Evolutionary conservation across 2,113 vertebrate genomes (phyloP).

Genomic region (Saguinus imperator): DNA sequence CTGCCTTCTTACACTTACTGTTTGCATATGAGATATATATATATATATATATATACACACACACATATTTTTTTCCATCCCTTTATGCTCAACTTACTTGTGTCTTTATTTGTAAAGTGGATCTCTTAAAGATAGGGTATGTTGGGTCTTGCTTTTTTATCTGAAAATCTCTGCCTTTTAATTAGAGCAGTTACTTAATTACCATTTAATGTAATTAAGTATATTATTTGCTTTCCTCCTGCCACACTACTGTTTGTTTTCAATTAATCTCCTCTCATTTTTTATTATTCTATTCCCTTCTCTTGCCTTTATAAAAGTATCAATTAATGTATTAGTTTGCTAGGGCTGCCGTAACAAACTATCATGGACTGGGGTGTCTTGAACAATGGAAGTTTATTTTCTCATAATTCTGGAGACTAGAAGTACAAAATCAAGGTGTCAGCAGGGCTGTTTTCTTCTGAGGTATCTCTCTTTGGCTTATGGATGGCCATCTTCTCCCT

Average conservation of each 20-base stretch:
- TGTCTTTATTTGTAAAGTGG: not conserved
- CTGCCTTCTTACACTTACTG: not conserved
- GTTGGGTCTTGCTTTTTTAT: not conserved
- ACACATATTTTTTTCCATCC: not conserved
- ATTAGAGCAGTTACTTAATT: not conserved
- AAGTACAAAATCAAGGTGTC: not conserved
- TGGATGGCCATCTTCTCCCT: not conserved
- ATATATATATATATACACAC: not conserved
- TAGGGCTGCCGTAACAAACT: not conserved
- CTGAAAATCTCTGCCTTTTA: not conserved
- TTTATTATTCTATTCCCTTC: not conserved
- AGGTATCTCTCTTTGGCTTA: not conserved
- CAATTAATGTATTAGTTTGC: not conserved
- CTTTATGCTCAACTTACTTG: not conserved
- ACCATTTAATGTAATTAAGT: not conserved
- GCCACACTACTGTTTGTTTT: not conserved
- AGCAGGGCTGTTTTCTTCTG: not conserved
- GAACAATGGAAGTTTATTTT: not conserved
- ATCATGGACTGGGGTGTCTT: not conserved
- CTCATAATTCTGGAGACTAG: not conserved
- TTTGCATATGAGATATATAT: too few species aligned
- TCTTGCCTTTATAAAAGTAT: not conserved
- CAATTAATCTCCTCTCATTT: not conserved
- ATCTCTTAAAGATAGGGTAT: not conserved
- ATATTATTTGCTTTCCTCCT: not conserved